Evolutionary conservation across 2,888 invertebrate genomes (phyloP).

Genomic region (Stenchaetothrips biformis): DNA sequence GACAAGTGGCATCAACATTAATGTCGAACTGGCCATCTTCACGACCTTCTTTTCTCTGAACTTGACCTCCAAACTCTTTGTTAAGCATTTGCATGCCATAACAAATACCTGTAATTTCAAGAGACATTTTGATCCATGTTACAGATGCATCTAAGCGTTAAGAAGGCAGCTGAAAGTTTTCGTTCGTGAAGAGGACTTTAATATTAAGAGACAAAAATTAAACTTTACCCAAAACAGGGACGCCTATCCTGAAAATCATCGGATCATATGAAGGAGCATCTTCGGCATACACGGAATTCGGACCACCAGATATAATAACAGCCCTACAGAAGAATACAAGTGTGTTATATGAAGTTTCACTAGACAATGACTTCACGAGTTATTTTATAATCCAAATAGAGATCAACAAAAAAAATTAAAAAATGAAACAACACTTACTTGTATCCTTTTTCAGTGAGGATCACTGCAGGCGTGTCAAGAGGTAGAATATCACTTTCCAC

Average conservation of each 20-base stretch:
- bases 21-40: slow-evolving; percentile 93
- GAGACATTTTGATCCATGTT: not conserved
- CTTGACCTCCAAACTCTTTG: slow-evolving; percentile 93
- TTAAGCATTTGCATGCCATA: slow-evolving; percentile 99
- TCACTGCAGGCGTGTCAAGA: slow-evolving; percentile 82
- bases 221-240: slow-evolving; percentile 75
- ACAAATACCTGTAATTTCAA: slow-evolving; percentile 72
- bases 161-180: no score
- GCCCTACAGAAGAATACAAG: slow-evolving; percentile 56
- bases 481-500: slow-evolving; percentile 93
- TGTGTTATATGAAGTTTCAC: not conserved
- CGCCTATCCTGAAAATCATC: slow-evolving; percentile 89
- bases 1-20: slow-evolving; percentile 80
- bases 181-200: no score
- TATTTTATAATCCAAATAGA: not conserved
- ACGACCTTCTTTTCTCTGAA: slow-evolving; percentile 76
- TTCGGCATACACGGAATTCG: slow-evolving; percentile 91
- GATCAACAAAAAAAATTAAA: not conserved
- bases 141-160: not conserved
- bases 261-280: slow-evolving; percentile 94
- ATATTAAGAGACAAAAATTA: slow-evolving; percentile 7
- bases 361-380: slow-evolving; percentile 11
- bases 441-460: slow-evolving; percentile 77
- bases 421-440: slow-evolving; percentile 49
- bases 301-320: slow-evolving; percentile 96